Base-by-base conservation (phyloP, 2,797 vertebrate genomes). In the Euthynnus affinis region DNA sequence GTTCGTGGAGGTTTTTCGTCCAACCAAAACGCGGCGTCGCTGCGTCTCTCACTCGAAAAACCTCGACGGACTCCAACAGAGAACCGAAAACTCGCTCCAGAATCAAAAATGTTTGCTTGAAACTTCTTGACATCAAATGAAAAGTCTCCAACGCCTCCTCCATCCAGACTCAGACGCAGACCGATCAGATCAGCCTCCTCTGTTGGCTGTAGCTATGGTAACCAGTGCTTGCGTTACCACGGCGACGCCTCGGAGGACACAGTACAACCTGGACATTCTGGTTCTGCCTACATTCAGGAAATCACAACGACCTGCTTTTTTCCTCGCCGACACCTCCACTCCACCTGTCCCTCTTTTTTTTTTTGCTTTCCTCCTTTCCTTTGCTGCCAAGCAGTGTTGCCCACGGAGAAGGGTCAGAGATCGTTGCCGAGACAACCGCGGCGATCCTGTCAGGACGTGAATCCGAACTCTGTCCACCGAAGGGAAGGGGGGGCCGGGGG, bases 241-340 rank as follows among this genome's bases (percentile, higher is more conserved):
- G 42, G 71, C 1, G 32, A 67, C 2, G 49, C 64, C 27, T 44
- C 25, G 55, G 22, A 44, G n/a, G 29, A 55, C 42, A 53, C 64
- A 25, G 37, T 52, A 37, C 25, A 52, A 77, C 55, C 15, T 22
- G 23, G 49, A 59, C 51, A 62, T 20, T 25, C 9, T 55, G 59
- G 23, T 55, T 46, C 51, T 20, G n/a, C 67, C 44, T 82, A 88
- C 80, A 84, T 90, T 92, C 79, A 85, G 71, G 52, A 76, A 74
- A 82, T 74, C 22, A 84, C 76, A 86, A 52, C 34, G 1, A 68
- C 69, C 48, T 71, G 6, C 52, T 81, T 81, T 53, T 48, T 65
- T 64, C 65, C 67, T 64, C 65, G 57, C 48, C 59, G 52, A 32
- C 52, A 60, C 69, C 25, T 75, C 46, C 42, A 1, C 9, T 72